Evolutionary conservation across 2,888 invertebrate species (phyloP).

Genomic region (Pharmacophagus antenor): DNA sequence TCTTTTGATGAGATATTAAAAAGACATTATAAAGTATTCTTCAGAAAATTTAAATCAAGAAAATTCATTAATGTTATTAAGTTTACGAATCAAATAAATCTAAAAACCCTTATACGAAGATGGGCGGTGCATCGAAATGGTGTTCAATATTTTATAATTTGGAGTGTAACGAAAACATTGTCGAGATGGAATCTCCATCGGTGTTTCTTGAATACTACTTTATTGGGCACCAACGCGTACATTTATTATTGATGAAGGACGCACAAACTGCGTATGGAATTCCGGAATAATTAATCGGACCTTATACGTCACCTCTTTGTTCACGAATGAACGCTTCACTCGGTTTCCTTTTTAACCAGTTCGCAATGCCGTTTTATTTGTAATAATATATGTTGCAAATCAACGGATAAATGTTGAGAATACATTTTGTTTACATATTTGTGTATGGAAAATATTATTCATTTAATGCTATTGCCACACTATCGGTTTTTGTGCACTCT

Average conservation of each 20-base stretch:
- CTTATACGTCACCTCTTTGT: conserved; percentile 22
- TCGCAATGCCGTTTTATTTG: conserved; percentile 10
- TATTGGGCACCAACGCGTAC: background rate
- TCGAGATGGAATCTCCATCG: background rate
- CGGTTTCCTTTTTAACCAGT: conserved; percentile 12
- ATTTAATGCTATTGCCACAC: background rate
- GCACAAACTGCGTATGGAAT: conserved; percentile 9
- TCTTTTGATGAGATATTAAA: too few species aligned
- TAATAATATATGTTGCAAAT: conserved; percentile 18
- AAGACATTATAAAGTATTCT: background rate
- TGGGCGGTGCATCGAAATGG: background rate
- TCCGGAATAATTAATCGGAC: conserved; percentile 15
- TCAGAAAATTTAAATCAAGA: background rate
- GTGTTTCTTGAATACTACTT: background rate
- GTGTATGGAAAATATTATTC: background rate
- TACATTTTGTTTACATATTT: background rate
- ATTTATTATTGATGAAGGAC: conserved; percentile 1
- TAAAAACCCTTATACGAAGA: conserved; percentile 4
- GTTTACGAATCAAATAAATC: conserved; percentile 3
- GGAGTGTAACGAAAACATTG: background rate
- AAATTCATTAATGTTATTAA: background rate
- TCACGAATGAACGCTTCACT: conserved; percentile 6
- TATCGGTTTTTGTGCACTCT: background rate
- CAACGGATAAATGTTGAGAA: conserved; percentile 6
- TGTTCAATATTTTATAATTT: background rate